phyloP scores from a whole-genome alignment of 2,888 invertebrate species.

The Nycteola revayana region DNA sequence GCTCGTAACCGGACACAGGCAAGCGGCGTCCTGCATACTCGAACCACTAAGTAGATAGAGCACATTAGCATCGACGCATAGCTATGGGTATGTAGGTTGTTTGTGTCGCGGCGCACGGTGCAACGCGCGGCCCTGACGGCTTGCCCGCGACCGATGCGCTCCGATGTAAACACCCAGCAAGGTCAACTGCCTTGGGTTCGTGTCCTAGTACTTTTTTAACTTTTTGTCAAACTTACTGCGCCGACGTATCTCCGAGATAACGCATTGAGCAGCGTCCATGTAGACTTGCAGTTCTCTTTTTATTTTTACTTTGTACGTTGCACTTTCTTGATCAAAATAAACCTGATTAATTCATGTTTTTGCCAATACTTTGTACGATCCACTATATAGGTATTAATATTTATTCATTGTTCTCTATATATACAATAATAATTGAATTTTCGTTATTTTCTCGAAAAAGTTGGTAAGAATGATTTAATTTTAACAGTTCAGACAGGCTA shows the following conservation, averaged over 20 bases:
- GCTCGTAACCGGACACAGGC: conserved; percentile 62
- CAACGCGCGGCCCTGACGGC: conserved; percentile 73
- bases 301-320: no score
- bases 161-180: conserved; percentile 70
- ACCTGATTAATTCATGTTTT: no score
- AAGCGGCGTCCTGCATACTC: conserved; percentile 69
- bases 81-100: conserved; percentile 65
- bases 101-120: conserved; percentile 63
- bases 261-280: conserved; percentile 5
- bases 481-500: no score
- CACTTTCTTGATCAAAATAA: no score
- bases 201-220: conserved; percentile 43
- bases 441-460: no score
- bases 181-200: conserved; percentile 66
- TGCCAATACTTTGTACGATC: no score
- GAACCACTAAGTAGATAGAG: conserved; percentile 57
- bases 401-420: no score
- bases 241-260: conserved; percentile 23
- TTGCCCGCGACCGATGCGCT: conserved; percentile 61
- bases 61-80: conserved; percentile 44
- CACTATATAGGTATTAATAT: no score
- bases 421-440: no score
- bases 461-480: no score
- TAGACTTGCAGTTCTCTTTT: no score
- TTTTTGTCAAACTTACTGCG: conserved; percentile 36